phyloP scores from a whole-genome alignment of 2,888 invertebrate genomes.

The Ferrisia virgata region DNA sequence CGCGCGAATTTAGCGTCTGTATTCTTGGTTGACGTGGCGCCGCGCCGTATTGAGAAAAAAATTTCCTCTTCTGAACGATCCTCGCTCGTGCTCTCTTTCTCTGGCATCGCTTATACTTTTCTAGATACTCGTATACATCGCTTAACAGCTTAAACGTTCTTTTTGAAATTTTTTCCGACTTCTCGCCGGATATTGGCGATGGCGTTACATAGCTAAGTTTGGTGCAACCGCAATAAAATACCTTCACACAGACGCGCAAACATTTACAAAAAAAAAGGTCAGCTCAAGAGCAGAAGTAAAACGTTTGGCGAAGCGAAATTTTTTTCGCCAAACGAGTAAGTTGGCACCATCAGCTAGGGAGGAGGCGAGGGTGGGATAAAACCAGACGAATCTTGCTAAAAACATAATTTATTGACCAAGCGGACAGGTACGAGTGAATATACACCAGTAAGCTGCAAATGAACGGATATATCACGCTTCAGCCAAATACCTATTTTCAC shows the following conservation, averaged over 20 bases:
- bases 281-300: neutral
- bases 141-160: too few species aligned
- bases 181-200: neutral
- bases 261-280: neutral
- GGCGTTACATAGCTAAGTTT: too few species aligned
- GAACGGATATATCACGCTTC: neutral
- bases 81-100: neutral
- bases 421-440: too few species aligned
- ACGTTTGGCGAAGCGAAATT: neutral
- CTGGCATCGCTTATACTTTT: neutral
- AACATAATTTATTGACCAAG: neutral
- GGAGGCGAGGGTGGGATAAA: neutral
- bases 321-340: neutral
- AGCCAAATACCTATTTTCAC: constrained; percentile 17
- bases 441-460: neutral
- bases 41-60: neutral
- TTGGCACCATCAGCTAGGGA: neutral
- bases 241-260: neutral
- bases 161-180: neutral
- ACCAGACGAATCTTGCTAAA: neutral
- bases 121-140: too few species aligned
- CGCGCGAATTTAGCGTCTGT: neutral
- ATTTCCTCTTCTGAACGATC: neutral
- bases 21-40: neutral
- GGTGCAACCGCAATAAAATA: neutral